phyloP scores from a whole-genome alignment of 1,140 invertebrate genomes.

The Ruditapes philippinarum region DNA sequence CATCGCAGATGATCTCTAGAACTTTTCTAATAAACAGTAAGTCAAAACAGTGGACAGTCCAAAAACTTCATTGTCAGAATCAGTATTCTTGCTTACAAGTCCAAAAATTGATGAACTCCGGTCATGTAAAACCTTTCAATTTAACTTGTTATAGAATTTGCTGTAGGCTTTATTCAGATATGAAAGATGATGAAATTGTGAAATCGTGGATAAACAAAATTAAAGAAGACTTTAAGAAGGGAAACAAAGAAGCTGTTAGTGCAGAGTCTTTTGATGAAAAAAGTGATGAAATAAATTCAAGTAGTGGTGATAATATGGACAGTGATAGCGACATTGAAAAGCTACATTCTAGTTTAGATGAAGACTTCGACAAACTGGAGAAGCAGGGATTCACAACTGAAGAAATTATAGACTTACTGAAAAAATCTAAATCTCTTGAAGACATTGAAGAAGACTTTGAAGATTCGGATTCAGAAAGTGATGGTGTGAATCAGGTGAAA shows the following conservation, averaged over 20 bases:
- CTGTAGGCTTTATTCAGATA: slow-evolving; percentile 8
- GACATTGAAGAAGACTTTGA: slow-evolving; percentile 6
- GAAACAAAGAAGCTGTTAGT: background rate
- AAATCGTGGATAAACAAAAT: slow-evolving; percentile 52
- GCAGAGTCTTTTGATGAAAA: too few relatives aligned
- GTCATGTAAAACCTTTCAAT: background rate
- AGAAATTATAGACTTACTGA: slow-evolving; percentile 47
- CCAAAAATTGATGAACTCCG: background rate
- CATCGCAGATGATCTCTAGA: background rate
- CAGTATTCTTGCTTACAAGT: background rate
- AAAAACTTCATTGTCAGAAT: background rate
- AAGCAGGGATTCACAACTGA: slow-evolving; percentile 40
- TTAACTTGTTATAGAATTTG: background rate
- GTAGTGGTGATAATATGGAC: background rate
- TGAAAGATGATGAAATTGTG: slow-evolving; percentile 50
- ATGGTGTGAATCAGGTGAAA: too few relatives aligned
- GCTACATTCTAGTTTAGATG: background rate
- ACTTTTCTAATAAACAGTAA: background rate
- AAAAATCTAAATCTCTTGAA: background rate
- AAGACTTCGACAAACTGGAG: slow-evolving; percentile 19
- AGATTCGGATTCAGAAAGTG: slow-evolving; percentile 13
- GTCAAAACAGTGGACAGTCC: background rate
- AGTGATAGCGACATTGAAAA: background rate
- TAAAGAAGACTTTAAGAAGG: slow-evolving; percentile 46
- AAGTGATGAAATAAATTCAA: background rate